Base-by-base conservation (phyloP, 2,888 invertebrate species). In the Odiellus spinosus region DNA sequence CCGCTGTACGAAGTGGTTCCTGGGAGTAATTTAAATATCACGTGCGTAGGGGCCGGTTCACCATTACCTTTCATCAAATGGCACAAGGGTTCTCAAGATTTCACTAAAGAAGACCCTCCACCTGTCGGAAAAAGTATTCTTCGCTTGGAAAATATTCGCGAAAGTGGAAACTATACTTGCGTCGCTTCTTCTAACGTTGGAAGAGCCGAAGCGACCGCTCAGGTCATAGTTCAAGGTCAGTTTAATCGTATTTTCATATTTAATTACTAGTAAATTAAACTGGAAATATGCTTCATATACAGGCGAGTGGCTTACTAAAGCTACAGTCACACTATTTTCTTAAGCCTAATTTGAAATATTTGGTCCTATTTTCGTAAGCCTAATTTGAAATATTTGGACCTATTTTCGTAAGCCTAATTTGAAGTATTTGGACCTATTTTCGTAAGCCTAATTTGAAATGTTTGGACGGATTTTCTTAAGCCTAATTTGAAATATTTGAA, bases 111-210 rank as follows among this genome's bases (percentile, higher is more conserved):
- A 82, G 86, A 20, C 43, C 58, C 58, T 21, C 53, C 66, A 36
- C 70, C 71, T 2, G 67, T 72, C 49, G 73, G 73, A 15, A 77
- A 79, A 50, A 96, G 95, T 67, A 81, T 87, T 15, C 73, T 98
- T 40, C 76, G 79, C 59, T 68, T 98, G 55, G 80, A 76, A 44
- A 80, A 90, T 63, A 85, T 98, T 55, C 76, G 82, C 59, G 82
- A 88, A 63, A 87, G 91, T 1, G 86, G 85, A 18, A 96, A 95
- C 70, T 98, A 90, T 71, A 96, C 95, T 1, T 98, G 96, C 65
- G 82, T 88, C 53, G 96, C 96, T 0, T 83, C 86, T 46, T 91
- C 91, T 60, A 87, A 87, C 14, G 75, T 96, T 47, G 95, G 91
- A 41, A 80, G 83, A 60, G 88, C 95, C 53, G 90, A 91, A 63